phyloP scores from a whole-genome alignment of 2,797 vertebrate genomes.

The Hypotaenidia philippensis region DNA sequence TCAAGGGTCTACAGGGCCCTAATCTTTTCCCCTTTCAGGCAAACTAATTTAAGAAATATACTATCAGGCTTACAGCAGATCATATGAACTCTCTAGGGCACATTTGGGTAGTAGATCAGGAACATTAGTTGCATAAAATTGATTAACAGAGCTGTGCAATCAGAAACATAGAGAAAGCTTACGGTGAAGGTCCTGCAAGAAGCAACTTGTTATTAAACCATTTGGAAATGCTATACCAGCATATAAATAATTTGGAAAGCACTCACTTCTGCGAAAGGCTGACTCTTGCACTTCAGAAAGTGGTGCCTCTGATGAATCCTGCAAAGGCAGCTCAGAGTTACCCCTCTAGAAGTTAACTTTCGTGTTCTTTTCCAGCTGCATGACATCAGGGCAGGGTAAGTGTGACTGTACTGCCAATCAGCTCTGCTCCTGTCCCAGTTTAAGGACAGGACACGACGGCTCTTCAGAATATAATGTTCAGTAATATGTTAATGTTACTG shows the following conservation, averaged over 20 bases:
- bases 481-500: background rate
- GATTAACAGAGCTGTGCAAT: constrained; percentile 24
- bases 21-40: constrained; percentile 9
- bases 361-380: background rate
- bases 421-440: background rate
- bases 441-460: background rate
- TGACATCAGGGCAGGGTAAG: background rate
- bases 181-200: background rate
- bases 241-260: background rate
- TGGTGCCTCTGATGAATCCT: background rate
- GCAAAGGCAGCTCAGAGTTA: background rate
- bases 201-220: background rate
- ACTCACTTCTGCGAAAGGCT: background rate
- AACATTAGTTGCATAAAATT: constrained; percentile 1
- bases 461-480: background rate
- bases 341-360: background rate
- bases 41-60: constrained; percentile 37
- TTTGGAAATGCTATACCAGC: background rate
- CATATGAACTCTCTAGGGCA: background rate
- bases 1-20: background rate
- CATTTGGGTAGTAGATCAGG: background rate
- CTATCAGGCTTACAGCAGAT: background rate
- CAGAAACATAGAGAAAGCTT: background rate
- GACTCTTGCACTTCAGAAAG: background rate
- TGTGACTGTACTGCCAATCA: background rate